These are phyloP conservation scores for Polia nebulosa DNA, from an alignment of 2,888 invertebrate species.

Conservation along the genomic window DNA sequence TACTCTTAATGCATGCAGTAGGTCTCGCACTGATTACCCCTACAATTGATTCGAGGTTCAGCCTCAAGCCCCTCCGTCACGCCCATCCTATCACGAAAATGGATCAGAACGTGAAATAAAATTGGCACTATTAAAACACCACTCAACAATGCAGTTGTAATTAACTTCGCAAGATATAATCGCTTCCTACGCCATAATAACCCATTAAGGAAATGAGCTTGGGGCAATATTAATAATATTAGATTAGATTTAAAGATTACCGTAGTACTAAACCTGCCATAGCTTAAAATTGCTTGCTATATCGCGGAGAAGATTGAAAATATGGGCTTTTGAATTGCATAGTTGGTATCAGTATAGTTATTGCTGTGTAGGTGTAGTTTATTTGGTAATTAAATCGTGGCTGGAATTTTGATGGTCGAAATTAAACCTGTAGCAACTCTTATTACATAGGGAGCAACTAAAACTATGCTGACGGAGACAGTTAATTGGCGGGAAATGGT, in stretches of 20 bases:
- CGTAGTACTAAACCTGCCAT: conserved; percentile 42
- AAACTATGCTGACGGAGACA: neutral
- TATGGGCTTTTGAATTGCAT: conserved; percentile 37
- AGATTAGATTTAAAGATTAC: conserved; percentile 61
- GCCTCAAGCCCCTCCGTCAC: neutral
- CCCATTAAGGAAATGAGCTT: conserved; percentile 60
- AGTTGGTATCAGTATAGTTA: conserved; percentile 23
- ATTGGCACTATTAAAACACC: conserved; percentile 52
- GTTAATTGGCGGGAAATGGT: neutral
- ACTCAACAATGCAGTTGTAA: conserved; percentile 55
- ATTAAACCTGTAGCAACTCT: neutral
- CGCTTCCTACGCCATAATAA: conserved; percentile 48
- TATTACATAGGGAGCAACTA: neutral
- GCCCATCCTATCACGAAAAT: conserved; percentile 32
- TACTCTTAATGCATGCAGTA: no score
- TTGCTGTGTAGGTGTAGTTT: conserved; percentile 19
- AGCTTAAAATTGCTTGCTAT: conserved; percentile 45
- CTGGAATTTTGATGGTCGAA: neutral
- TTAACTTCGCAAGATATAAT: conserved; percentile 61
- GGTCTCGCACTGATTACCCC: neutral
- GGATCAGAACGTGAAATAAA: conserved; percentile 42
- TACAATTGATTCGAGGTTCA: neutral
- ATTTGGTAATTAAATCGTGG: conserved; percentile 28
- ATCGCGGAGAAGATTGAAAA: conserved; percentile 23
- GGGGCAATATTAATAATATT: conserved; percentile 59